Conservation (phyloP, 2,888 invertebrate genomes). For the Microdon myrmicae region DNA sequence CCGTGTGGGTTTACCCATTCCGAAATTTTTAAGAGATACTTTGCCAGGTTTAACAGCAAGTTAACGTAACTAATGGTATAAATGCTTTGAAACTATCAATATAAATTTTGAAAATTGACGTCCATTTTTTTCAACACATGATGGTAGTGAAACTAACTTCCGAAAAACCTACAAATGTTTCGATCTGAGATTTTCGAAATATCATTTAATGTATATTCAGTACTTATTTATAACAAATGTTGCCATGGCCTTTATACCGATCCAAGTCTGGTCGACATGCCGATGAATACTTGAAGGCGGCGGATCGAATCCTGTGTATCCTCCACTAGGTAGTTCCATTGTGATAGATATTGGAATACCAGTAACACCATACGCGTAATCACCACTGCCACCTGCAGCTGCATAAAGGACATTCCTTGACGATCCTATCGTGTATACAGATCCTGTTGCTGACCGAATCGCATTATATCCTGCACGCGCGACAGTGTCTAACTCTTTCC, state of each 20-base stretch:
- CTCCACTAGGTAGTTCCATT: conserved; percentile 72
- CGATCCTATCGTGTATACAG: conserved; percentile 65
- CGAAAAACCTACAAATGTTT: no score
- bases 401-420: conserved; percentile 68
- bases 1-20: no score
- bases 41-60: no score
- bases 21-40: no score
- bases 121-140: no score
- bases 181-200: no score
- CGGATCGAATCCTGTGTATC: conserved; percentile 71
- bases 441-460: conserved; percentile 61
- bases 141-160: no score
- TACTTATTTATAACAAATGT: conserved; percentile 59
- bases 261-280: conserved; percentile 72
- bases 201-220: no score
- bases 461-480: conserved; percentile 63
- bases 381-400: conserved; percentile 74
- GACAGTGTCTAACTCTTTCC: conserved; percentile 64
- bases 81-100: no score
- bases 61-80: no score
- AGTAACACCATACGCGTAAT: conserved; percentile 71
- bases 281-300: conserved; percentile 70
- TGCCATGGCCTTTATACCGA: conserved; percentile 64
- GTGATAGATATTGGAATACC: conserved; percentile 73
- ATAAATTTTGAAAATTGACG: no score